Evolutionary conservation across 2,113 vertebrate species (phyloP).

Genomic region (Ailurus styani): DNA sequence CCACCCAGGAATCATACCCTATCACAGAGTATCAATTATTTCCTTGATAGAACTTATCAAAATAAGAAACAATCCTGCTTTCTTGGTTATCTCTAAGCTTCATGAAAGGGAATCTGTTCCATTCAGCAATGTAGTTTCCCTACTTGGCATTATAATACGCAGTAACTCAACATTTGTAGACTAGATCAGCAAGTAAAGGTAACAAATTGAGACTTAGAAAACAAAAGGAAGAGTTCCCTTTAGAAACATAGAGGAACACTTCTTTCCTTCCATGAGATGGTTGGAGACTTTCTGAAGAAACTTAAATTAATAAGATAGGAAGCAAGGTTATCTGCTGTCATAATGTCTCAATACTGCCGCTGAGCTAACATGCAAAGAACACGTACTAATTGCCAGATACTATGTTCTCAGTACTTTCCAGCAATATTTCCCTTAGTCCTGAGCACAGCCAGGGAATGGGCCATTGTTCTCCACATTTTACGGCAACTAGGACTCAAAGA

Average conservation of each 20-base stretch:
- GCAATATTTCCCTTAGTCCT: neutral
- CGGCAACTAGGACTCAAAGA: neutral
- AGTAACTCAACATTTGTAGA: neutral
- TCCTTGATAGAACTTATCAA: neutral
- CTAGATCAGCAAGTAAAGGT: neutral
- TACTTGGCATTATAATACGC: neutral
- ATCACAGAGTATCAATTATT: neutral
- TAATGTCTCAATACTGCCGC: neutral
- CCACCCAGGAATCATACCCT: neutral
- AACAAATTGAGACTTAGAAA: neutral
- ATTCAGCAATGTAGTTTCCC: neutral
- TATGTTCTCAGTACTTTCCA: neutral
- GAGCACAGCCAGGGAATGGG: fast-evolving
- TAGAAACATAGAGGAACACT: neutral
- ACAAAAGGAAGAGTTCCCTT: neutral
- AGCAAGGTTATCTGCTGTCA: neutral
- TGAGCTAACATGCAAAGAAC: neutral
- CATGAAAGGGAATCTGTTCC: neutral
- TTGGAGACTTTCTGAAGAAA: neutral
- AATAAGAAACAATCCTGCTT: neutral
- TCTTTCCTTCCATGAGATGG: neutral
- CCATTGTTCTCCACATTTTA: neutral
- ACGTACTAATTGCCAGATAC: neutral
- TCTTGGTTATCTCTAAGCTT: neutral
- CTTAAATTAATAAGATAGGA: neutral